Evolutionary conservation across 2,888 invertebrate species (phyloP), one percentile per base, ranked within the genome.

Genomic region (Candidula unifasciata): DNA sequence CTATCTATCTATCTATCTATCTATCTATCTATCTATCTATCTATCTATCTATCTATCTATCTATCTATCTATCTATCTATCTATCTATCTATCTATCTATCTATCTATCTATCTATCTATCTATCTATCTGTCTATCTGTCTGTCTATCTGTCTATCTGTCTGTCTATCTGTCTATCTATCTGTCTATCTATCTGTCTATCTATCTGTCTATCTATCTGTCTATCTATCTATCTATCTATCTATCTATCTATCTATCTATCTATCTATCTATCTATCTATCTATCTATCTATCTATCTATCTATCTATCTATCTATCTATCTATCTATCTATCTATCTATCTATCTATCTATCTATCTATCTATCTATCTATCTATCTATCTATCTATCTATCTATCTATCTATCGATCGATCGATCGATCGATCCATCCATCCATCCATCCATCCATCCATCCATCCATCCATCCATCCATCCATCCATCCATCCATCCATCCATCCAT

Each of bases 381-480:
- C 35, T 71, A 37, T 71, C 71, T 71, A 24, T 37, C 71, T 37
- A 37, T 71, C 71, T 71, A 37, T 37, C 37, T 71, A 37, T 21
- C n/a, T n/a, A n/a, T n/a, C n/a, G n/a, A n/a, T n/a, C n/a, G n/a
- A n/a, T n/a, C n/a, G n/a, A n/a, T n/a, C 35, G 35, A 37, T 71
- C 37, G 35, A 37, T 71, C 37, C 37, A 37, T 37, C 71, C 37
- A 37, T 71, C 37, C 37, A 33, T 37, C 71, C 37, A 37, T n/a
- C 60, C 10, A n/a, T n/a, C 66, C 6, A n/a, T 3, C n/a, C 27
- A 10, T 13, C 66, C 24, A 60, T 60, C 60, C n/a, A 60, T 18
- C 54, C 18, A 54, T 54, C 54, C 18, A 54, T 54, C 54, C 18
- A 54, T 54, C 54, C 18, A 54, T 54, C 54, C 18, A 54, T 54